A percentile compares a stretch with the other conserved stretches of the same genome.
Evolutionary conservation across 2,888 invertebrate genomes (phyloP).

Genomic region (Anorthoa munda): DNA sequence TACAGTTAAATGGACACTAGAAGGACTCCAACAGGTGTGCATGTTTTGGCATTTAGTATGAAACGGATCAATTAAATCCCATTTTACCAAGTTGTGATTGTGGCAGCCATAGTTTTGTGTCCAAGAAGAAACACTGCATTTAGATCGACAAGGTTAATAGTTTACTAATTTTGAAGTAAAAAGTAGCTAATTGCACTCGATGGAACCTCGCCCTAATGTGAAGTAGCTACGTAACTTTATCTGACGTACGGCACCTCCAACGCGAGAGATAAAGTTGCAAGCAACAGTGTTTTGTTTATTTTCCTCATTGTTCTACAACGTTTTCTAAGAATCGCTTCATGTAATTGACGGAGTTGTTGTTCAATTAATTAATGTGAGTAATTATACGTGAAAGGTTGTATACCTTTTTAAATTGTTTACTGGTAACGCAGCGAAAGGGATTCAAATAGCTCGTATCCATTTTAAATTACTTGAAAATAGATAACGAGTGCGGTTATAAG

Average conservation of each 20-base stretch:
- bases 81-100: no score
- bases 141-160: no score
- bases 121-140: no score
- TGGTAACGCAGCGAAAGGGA: not conserved
- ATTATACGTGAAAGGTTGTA: not conserved
- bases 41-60: no score
- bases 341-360: not conserved
- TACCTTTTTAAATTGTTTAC: not conserved
- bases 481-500: no score
- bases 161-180: no score
- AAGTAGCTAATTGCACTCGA: no score
- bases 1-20: no score
- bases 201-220: no score
- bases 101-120: no score
- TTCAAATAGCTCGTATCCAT: not conserved
- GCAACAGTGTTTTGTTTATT: not conserved
- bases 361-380: not conserved
- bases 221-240: not conserved
- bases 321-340: conserved; percentile 1
- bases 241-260: not conserved
- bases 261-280: not conserved
- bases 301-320: not conserved
- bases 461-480: conserved; percentile 6
- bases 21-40: no score
- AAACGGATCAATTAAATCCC: no score